Evolutionary conservation across 2,797 vertebrate genomes (phyloP).

Genomic region (Peromyscus nudipes): DNA sequence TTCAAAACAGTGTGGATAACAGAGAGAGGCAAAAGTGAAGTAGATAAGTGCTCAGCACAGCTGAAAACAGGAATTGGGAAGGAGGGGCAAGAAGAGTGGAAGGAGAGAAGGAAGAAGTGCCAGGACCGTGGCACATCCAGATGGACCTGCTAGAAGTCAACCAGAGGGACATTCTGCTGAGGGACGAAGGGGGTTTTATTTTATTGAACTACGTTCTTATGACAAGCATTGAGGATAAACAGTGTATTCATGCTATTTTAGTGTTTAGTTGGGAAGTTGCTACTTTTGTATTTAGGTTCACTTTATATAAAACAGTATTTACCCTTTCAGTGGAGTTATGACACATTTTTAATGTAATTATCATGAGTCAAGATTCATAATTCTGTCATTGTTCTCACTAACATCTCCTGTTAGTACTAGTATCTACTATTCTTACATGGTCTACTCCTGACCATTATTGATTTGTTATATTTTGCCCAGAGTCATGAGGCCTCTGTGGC

Average conservation of each 20-base stretch:
- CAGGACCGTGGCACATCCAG: background rate
- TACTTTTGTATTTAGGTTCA: background rate
- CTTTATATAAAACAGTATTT: background rate
- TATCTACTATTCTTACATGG: background rate
- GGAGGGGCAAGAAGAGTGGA: background rate
- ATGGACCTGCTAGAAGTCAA: no score
- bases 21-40: background rate
- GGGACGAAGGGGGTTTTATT: background rate
- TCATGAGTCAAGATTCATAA: background rate
- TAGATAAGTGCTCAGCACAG: background rate
- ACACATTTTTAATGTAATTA: background rate
- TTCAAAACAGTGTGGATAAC: background rate
- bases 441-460: background rate
- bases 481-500: background rate
- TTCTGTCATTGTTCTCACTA: background rate
- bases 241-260: background rate
- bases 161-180: background rate
- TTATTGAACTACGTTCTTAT: background rate
- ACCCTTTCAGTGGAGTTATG: background rate
- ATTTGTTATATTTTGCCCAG: background rate
- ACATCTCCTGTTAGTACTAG: background rate
- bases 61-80: background rate
- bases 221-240: background rate
- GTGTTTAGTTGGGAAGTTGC: background rate
- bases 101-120: background rate